Base-by-base conservation (phyloP, 2,888 invertebrate genomes). In the Cheilosia urbana region DNA sequence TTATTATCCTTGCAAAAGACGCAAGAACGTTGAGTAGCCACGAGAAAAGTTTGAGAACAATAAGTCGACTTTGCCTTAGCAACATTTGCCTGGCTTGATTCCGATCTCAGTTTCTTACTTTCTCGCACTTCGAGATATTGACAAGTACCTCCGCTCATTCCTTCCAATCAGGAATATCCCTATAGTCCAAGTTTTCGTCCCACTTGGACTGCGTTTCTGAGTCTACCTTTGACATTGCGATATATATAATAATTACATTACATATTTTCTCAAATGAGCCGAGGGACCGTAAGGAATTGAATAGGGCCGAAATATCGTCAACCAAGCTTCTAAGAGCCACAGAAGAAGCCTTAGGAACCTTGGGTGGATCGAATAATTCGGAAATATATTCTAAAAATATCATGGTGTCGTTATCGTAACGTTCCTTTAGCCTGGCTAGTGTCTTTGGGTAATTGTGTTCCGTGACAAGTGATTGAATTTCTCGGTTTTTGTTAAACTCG, bases 341-440 rank as follows among this genome's bases (percentile, higher is more conserved):
- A 2, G 69, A 11, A 6, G 68, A 69, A 17, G 47, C 17, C 24
- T 53, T 62, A 19, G 19, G 9, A 9, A 58, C 68, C 21, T 49
- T 49, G 17, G 47, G 57, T 24, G 71, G n/a, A 21, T 57, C 71
- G 21, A 71, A 82, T 11, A 82, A 47, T 57, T 51, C 17, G 2
- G 76, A 42, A 53, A 80, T 80, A 34, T 80, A 62, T 58, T 69
- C 57, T 17, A 69, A n/a, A n/a, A 80, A 80, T 37, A 73, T 79
- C 13, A 72, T 40, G 2, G 49, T 19, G 13, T 72, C 21, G 34
- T 66, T 80, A 17, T 80, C 80, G 19, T 60, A 66, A 6, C 66
- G 57, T 19, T 62, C 51, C 19, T 63, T 80, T 0, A 66, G 30
- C 30, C 30, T 6, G 7, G 73, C 21, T 13, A 66, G 27, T n/a